These are phyloP conservation scores for Phycodurus eques DNA, from an alignment of 2,113 vertebrate genomes.

Conservation along the genomic window DNA sequence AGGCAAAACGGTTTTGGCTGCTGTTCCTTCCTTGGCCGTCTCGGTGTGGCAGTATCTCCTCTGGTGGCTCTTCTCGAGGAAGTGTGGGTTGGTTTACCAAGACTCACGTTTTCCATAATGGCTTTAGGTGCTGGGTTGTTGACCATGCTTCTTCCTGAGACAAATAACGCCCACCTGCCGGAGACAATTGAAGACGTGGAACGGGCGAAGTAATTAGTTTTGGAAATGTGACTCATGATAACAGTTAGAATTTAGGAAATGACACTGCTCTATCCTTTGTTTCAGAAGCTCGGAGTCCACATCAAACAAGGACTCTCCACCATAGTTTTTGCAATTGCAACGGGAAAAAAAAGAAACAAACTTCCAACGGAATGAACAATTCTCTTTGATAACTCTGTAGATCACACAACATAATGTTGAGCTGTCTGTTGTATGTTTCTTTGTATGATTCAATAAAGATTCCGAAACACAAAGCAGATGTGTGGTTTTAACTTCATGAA, in stretches of 20 bases:
- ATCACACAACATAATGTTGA: background rate
- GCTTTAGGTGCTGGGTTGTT: conserved; percentile 69
- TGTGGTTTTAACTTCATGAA: background rate
- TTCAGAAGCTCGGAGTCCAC: background rate
- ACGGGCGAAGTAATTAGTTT: conserved; percentile 60
- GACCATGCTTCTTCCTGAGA: conserved; percentile 78
- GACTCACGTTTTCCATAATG: conserved; percentile 62
- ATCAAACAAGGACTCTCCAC: background rate
- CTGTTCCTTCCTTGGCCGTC: conserved; percentile 72
- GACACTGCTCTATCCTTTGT: background rate
- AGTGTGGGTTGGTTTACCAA: conserved; percentile 75
- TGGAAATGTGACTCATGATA: no score
- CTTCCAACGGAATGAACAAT: background rate
- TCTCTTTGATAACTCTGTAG: background rate
- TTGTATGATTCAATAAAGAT: background rate
- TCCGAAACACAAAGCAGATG: background rate
- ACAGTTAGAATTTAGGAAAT: background rate
- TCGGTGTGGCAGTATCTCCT: conserved; percentile 80
- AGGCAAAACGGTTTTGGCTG: conserved; percentile 84
- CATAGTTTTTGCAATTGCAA: background rate
- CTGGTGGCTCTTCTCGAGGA: conserved; percentile 77
- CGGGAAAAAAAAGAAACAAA: background rate
- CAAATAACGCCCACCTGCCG: conserved; percentile 67
- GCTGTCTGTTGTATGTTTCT: background rate
- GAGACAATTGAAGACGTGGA: conserved; percentile 83